These are phyloP conservation scores for Mylabris phalerata DNA, from an alignment of 1,140 invertebrate species.

Conservation along the genomic window DNA sequence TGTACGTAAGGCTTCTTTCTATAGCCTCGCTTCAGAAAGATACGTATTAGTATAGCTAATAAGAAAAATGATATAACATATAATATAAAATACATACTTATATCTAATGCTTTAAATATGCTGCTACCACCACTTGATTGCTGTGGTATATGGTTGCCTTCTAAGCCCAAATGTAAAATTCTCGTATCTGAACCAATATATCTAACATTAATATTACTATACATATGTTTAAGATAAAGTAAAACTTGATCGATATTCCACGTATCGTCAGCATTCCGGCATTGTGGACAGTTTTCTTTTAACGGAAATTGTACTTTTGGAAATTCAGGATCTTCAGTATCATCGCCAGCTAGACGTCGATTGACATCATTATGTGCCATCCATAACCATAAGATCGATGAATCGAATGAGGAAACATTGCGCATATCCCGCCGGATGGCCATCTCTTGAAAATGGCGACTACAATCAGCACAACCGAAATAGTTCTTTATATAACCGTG, in stretches of 20 bases:
- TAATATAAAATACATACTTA: constrained; percentile 67
- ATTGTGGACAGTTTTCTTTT: constrained; percentile 58
- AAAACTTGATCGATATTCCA: constrained; percentile 70
- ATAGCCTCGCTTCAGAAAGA: constrained; percentile 63
- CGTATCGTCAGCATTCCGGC: constrained; percentile 52
- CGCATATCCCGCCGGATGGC: constrained; percentile 58
- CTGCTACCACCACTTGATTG: constrained; percentile 1
- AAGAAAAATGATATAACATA: constrained; percentile 63
- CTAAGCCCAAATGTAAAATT: constrained; percentile 24
- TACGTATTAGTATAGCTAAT: constrained; percentile 67
- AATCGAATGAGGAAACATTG: constrained; percentile 60
- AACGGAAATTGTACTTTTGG: constrained; percentile 90
- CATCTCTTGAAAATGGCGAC: constrained; percentile 81
- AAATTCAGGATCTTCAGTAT: constrained; percentile 82
- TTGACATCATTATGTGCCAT: constrained; percentile 92
- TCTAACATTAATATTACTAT: constrained; percentile 45
- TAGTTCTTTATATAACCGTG: constrained; percentile 85
- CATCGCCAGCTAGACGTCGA: constrained; percentile 72
- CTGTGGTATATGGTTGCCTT: not conserved
- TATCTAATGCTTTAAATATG: constrained; percentile 44
- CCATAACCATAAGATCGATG: constrained; percentile 91
- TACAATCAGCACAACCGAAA: constrained; percentile 90
- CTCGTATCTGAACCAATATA: constrained; percentile 38
- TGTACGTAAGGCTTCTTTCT: constrained; percentile 62
- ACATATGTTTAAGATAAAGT: constrained; percentile 67